Base-by-base conservation (phyloP, 2,888 invertebrate genomes). In the Nowickia ferox region DNA sequence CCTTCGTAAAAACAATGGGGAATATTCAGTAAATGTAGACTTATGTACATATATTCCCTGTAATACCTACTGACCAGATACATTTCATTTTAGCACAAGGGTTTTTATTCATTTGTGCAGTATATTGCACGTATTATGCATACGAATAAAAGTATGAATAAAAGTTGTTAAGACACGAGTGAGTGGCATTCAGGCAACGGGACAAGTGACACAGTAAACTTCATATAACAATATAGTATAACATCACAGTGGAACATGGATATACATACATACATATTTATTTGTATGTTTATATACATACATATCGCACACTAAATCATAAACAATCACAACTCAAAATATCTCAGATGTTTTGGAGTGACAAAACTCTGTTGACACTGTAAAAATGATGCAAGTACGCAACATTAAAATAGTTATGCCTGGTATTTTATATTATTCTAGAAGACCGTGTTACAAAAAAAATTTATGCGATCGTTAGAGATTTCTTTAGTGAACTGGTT, bases 131-230 rank as follows among this genome's bases (percentile, higher is more conserved):
- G 30, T 30, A 30, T 6, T 30, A 30, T 6, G 30, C 5, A 30
- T 30, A 30, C 30, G 13, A n/a, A 42, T 46, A 38, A 5, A 4
- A 9, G 22, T n/a, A 51, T 11, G 40, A 22, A 10, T 13, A 19
- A 79, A 61, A 61, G 10, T 6, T 17, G 19, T 59, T n/a, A 13
- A 61, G 38, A 55, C 53, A 72, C 30, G 30, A 30, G 6, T 30
- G 55, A 19, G 5, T 57, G 44, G 11, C 55, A 63, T 15, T n/a
- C 17, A 22, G 40, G 13, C 44, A 57, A 1, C 48, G 66, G 75
- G 61, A 65, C 57, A 76, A 77, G 57, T 83, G 76, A 71, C 69
- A 76, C 75, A 63, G 69, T 63, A 69, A 46, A 61, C 61, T 63
- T 55, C 48, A 61, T 46, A 63, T 19, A 61, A 48, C 59, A 44